phyloP scores from a whole-genome alignment of 2,113 vertebrate species.

The Cygnus atratus region DNA sequence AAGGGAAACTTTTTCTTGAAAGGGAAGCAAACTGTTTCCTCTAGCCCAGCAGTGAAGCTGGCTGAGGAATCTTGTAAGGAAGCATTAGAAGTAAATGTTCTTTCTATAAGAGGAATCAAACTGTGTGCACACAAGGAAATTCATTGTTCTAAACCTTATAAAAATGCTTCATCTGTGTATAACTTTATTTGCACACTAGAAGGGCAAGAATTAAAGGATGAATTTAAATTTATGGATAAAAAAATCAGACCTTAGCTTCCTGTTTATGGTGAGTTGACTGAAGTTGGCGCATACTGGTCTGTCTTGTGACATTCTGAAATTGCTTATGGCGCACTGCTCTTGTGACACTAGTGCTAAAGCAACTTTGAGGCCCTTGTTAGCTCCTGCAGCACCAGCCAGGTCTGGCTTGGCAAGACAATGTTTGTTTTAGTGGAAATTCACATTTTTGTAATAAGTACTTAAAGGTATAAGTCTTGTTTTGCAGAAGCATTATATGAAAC shows the following conservation, averaged over 20 bases:
- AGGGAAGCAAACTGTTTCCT: background rate
- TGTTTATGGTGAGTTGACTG: background rate
- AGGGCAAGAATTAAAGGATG: background rate
- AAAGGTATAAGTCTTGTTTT: background rate
- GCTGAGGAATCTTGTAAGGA: background rate
- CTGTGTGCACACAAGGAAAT: background rate
- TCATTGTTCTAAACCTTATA: background rate
- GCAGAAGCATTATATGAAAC: conserved; percentile 84
- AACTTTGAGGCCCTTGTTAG: background rate
- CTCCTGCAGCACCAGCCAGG: background rate
- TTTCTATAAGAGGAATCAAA: background rate
- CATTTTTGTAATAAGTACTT: background rate
- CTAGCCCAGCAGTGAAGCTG: background rate
- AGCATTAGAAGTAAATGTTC: background rate
- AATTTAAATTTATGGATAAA: background rate
- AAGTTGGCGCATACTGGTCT: background rate
- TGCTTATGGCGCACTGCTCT: background rate
- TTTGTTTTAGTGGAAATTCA: background rate
- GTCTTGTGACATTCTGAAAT: background rate
- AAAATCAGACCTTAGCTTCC: background rate
- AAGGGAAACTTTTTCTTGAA: background rate
- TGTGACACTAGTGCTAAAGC: background rate
- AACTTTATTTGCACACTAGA: background rate
- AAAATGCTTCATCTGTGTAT: background rate
- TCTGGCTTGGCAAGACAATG: background rate